Base-by-base conservation (phyloP, 1,140 invertebrate genomes). In the Andrena cerasifolii region DNA sequence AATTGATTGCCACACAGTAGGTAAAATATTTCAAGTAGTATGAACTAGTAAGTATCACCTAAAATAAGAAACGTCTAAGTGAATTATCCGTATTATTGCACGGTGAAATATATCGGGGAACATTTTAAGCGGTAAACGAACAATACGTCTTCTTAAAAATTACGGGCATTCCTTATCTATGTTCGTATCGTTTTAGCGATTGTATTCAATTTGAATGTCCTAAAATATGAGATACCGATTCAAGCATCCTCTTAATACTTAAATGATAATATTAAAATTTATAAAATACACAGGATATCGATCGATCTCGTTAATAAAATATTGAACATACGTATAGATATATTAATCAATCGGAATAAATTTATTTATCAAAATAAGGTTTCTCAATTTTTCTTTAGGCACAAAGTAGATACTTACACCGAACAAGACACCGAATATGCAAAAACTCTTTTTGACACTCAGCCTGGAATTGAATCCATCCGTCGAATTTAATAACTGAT, bases 1-100 rank as follows among this genome's bases (percentile, higher is more conserved):
- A 76, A 79, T 79, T 74, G 65, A 83, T 82, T 83, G 82, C 71
- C 66, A 71, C 63, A 79, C 63, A 67, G 14, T 82, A 71, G 59
- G 62, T 51, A 71, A 74, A 62, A 49, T 77, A 63, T 68, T 54
- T 49, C 31, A 49, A 62, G 65, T 59, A 63, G 28, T 73, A 62
- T 49, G 51, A 54, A 26, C 43, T 71, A 61, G 3, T 36, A 71
- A 26, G 33, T 71, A 53, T 70, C 36, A 76, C 59, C 74, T 77
- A 40, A 78, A 81, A 71, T 65, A 51, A 51, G 59, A 79, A 54
- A 66, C 74, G 43, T 18, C 26, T 43, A 73, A 80, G 54, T 53
- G 75, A 54, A 76, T 67, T 49, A 74, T 56, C n/a, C 8, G 74
- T 58, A 51, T 83, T 82, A 82, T 81, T 59, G 79, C 83, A 85